Base-by-base conservation (phyloP, 2,113 vertebrate species). In the Megaceryle maxima region DNA sequence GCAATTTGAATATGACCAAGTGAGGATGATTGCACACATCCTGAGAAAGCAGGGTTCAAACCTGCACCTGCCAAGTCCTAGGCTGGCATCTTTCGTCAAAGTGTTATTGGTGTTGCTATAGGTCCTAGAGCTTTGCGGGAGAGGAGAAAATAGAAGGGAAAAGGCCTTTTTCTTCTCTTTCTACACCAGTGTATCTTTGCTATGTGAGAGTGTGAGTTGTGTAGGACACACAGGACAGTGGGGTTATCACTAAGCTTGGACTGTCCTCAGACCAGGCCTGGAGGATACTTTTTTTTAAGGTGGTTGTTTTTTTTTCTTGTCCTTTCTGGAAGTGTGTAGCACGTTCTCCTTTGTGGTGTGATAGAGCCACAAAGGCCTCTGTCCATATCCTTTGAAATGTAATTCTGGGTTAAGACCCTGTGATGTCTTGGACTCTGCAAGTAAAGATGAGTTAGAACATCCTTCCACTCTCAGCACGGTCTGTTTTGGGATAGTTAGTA, bases 1-100 rank as follows among this genome's bases (percentile, higher is more conserved):
- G 18, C 39, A 35, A 5, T 70, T 79, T 87, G 16, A 78, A 12
- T 50, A 8, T 31, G 24, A 44, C 24, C 2, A 3, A 28, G 17
- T 57, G 16, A 19, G 13, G 41, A 33, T 50, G 37, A 26, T 60
- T 5, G 11, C 14, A 7, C 1, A 4, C 2, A 0, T 87, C 50
- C 16, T 67, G 60, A 74, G 56, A 77, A 95, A 59, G 11, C 37
- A n/a, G 39, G 16, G 25, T 50, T 72, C 73, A 75, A 29, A 56
- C 22, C 43, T 82, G 15, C 29, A 33, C 46, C 77, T 89, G 0
- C 35, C 21, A 74, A 63, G 16, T 46, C 43, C 14, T 66, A 50
- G 73, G 6, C 64, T 87, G 60, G 5, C 35, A 63, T 75, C 21
- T 81, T 53, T 25, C 60, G 15, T 85, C 62, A 10, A 11, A 50